Percentiles rank a stretch among this genome's conserved stretches.
Evolutionary conservation across 1,140 invertebrate genomes (phyloP).

Genomic region (Holcopasites calliopsidis): DNA sequence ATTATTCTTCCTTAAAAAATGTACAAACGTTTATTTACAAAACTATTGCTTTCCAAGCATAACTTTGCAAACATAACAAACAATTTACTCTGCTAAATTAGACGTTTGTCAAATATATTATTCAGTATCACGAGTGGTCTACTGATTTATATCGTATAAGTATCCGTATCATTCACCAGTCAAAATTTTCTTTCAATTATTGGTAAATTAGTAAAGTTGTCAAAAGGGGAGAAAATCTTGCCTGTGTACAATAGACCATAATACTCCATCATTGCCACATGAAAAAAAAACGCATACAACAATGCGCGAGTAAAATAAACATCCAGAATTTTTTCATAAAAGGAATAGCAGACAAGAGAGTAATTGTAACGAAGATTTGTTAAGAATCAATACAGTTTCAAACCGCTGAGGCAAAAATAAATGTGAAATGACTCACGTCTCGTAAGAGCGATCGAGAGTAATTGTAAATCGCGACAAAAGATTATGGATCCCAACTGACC

Average conservation of each 20-base stretch:
- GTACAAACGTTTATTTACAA: slow-evolving; percentile 67
- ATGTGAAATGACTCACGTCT: slow-evolving; percentile 59
- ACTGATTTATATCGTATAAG: slow-evolving; percentile 24
- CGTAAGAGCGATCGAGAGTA: slow-evolving; percentile 58
- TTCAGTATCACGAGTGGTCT: neutral
- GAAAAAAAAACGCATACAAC: slow-evolving; percentile 6
- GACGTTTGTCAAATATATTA: slow-evolving; percentile 27
- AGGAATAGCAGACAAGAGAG: slow-evolving; percentile 7
- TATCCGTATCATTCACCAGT: slow-evolving; percentile 29
- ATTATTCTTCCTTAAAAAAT: slow-evolving; percentile 57
- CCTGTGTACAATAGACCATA: neutral
- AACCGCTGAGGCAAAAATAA: slow-evolving; percentile 51
- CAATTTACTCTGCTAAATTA: slow-evolving; percentile 47
- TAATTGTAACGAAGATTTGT: slow-evolving; percentile 26
- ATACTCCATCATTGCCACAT: slow-evolving; percentile 14
- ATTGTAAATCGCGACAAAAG: slow-evolving; percentile 57
- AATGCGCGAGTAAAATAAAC: slow-evolving; percentile 21
- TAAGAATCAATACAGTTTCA: slow-evolving; percentile 44
- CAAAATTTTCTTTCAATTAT: slow-evolving; percentile 21
- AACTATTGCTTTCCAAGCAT: slow-evolving; percentile 55
- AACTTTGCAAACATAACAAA: slow-evolving; percentile 49
- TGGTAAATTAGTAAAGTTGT: slow-evolving; percentile 6
- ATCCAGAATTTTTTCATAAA: slow-evolving; percentile 17
- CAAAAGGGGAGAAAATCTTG: slow-evolving; percentile 9
- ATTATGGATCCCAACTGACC: slow-evolving; percentile 66